Evolutionary conservation across 92 coral and sea anemone genomes (phyloP), one percentile per base, ranked within the genome.

Genomic region (Palythoa heliodiscus): DNA sequence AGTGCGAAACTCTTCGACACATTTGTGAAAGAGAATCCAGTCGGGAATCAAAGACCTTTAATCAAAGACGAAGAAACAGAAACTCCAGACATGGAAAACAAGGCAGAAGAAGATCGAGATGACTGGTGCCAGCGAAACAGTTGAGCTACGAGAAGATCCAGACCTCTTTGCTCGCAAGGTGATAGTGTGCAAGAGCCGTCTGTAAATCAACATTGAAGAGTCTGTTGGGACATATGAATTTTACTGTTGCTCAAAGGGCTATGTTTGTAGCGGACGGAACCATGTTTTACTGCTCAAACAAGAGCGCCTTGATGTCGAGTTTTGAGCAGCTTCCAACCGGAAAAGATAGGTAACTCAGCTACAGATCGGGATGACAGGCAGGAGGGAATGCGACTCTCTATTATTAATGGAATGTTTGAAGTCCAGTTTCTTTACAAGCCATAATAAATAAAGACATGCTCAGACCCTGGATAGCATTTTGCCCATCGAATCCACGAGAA

Each of bases 401-500:
- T 89, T 66, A 55, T 55, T 55, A 19, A 55, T 55, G 50, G 50
- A 43, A 43, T 43, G 9, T 6, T 7, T 1, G 50, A 43, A 43
- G 50, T 43, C 50, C 50, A 55, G 61, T 55, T 19, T 19, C 16
- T 55, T 55, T 19, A 55, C 61, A 55, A 55, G 61, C 61, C 16
- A 55, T 19, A 55, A 55, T 55, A 14, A 14, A 54, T 54, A 54
- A 76, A 61, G 38, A 73, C 68, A 52, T 90, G 90, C 75, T 90
- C 90, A 61, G 77, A 90, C 19, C 84, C 87, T 15, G 92, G 85
- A 52, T 73, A 87, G 66, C 92, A 90, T 82, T 87, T 87, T 75
- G 37, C 78, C 38, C 17, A 38, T 54, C 85, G 86, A 39, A 72
- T 81, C 52, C 82, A 87, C 20, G 67, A 90, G 63, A 87, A 90